Conservation (phyloP, 1,140 invertebrate genomes). For the Lepidurus apus region DNA sequence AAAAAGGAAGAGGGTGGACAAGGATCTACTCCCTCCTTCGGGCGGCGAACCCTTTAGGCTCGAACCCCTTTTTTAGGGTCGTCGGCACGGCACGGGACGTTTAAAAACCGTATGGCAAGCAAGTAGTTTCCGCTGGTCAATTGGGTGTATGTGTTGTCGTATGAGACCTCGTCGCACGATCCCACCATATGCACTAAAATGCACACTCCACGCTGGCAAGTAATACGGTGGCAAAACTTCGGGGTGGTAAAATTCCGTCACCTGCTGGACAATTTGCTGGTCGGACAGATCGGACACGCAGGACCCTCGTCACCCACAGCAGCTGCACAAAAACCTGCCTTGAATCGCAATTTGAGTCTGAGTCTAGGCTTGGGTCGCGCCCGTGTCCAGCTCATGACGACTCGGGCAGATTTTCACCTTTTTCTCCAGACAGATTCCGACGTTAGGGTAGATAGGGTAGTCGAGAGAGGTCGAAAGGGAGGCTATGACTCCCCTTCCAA, state of each 20-base stretch:
- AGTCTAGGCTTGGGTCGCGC: conserved; percentile 10
- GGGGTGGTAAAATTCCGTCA: not conserved
- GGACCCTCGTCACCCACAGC: not conserved
- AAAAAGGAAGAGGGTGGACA: too few relatives aligned
- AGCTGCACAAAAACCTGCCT: not conserved
- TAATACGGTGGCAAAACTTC: not conserved
- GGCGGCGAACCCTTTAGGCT: too few relatives aligned
- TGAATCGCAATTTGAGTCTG: not conserved
- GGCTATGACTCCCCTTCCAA: conserved; percentile 4
- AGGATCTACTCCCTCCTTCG: too few relatives aligned
- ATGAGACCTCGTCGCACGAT: too few relatives aligned
- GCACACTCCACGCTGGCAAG: not conserved
- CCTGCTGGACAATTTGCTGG: not conserved
- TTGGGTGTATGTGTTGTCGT: too few relatives aligned
- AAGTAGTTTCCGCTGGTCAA: too few relatives aligned
- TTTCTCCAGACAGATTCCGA: not conserved
- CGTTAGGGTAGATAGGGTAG: not conserved
- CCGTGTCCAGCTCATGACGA: conserved; percentile 20
- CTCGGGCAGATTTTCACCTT: not conserved
- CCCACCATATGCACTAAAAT: too few relatives aligned
- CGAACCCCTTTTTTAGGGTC: too few relatives aligned
- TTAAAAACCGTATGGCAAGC: too few relatives aligned
- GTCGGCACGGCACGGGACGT: too few relatives aligned
- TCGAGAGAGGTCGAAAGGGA: not conserved
- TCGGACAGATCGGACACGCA: not conserved